Base-by-base conservation (phyloP, 2,888 invertebrate genomes). In the Poecilobothrus nobilitatus region DNA sequence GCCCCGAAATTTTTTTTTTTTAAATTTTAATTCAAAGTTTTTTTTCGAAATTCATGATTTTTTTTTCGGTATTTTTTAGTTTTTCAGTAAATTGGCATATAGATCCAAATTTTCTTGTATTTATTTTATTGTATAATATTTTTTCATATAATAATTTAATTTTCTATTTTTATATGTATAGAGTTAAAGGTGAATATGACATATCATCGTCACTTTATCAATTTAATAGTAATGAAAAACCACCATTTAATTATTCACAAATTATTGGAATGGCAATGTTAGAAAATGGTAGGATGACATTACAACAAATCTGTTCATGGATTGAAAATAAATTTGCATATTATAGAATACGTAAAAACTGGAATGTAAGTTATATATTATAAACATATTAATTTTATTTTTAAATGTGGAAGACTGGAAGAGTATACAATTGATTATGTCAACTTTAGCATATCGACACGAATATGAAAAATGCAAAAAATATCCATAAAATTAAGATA, bases 201-300 rank as follows among this genome's bases (percentile, higher is more conserved):
- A 74, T 77, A 63, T 74, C 76, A 0, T 76, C 78, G 0, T 71
- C 70, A 2, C 74, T 76, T 37, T 82, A 78, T 70, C 77, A 76
- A 72, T 77, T 74, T 0, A 76, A 80, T 70, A 72, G 77, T 2
- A 73, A 73, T 1, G 78, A 78, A n/a, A 82, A 82, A 66, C 82
- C 82, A 0, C 81, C 81, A 0, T 82, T 81, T 68, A 82, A 82
- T 69, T 82, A 82, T 70, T 81, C 82, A 0, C 80, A 81, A 71
- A 81, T 82, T 4, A 82, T 82, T 64, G 82, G 80, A 1, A 82
- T 82, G 82, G 81, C 81, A 10, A 80, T 82, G 79, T 70, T 82
- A 10, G 80, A 81, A 67, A 78, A 78, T 67, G 81, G 81, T 3
- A 73, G 78, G 4, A 78, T 80, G 67, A 82, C 82, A 1, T 73